A percentile compares a stretch with the other conserved stretches of the same genome.
phyloP scores from a whole-genome alignment of 2,113 vertebrate genomes.

The Mesitornis unicolor region DNA sequence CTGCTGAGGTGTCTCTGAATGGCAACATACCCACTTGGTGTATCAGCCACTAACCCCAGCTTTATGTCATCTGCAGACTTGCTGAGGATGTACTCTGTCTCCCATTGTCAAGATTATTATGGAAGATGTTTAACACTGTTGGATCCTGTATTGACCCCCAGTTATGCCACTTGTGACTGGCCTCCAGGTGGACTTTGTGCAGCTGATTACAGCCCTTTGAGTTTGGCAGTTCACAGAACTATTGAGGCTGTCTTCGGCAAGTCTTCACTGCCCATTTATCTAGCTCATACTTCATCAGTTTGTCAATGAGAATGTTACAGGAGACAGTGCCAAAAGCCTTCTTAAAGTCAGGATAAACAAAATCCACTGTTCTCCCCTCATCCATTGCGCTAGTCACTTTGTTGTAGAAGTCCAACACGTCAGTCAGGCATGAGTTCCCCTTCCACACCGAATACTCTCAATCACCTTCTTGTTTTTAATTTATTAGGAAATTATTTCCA shows the following conservation, averaged over 20 bases:
- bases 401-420: not conserved
- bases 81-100: not conserved
- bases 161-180: not conserved
- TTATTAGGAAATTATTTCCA: not conserved
- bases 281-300: not conserved
- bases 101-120: not conserved
- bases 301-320: not conserved
- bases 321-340: not conserved
- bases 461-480: not conserved
- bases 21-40: not conserved
- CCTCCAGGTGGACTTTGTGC: not conserved
- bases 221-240: not conserved
- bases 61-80: not conserved
- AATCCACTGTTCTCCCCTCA: not conserved
- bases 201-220: not conserved
- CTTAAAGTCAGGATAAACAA: not conserved
- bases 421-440: not conserved
- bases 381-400: not conserved
- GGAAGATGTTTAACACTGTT: not conserved
- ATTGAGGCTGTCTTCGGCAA: too few relatives aligned
- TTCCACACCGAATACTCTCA: not conserved
- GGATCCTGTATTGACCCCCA: not conserved
- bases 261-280: not conserved
- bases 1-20: not conserved
- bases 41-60: fast-evolving